Base-by-base conservation (phyloP, 2,888 invertebrate species). In the Chrysolina haemoptera region DNA sequence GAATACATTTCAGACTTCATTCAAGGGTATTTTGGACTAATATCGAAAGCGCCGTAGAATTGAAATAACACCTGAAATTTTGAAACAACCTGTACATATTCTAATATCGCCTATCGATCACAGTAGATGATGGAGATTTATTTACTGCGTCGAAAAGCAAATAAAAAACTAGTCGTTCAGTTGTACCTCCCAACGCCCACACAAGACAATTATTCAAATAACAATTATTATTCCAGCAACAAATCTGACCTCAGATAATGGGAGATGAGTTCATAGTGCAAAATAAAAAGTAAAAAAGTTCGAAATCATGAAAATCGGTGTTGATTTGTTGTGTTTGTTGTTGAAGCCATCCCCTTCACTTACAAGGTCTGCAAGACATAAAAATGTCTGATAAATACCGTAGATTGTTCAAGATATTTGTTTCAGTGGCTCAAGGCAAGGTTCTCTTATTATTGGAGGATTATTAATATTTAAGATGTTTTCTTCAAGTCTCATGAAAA, bases 181-280 rank as follows among this genome's bases (percentile, higher is more conserved):
- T 20, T 12, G 20, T 53, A 27, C 59, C 59, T 22, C 66, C 66
- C 43, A 27, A 14, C 66, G 35, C 66, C 66, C 16, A 66, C 65
- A n/a, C 18, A n/a, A 48, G 20, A 48, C 40, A 62, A 62, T 74
- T 41, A 70, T 74, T 70, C 43, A 41, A 66, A 63, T 67, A 53
- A 66, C 66, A 71, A 68, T 69, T 46, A 70, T 76, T 74, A 41
- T 62, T n/a, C n/a, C n/a, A 70, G 70, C 73, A 72, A 76, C 71
- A 74, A 68, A 63, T 62, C 53, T 76, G 78, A 76, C 78, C 76
- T 76, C 71, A 76, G 68, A 48, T 43, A 76, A 40, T 40, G 63
- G 62, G 18, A 71, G 74, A 73, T 76, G 78, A 75, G 73, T 75
- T 78, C 76, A 77, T 73, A 68, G n/a, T 43, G 69, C 48, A 72